A percentile compares a stretch with the other conserved stretches of the same genome.
Conservation (phyloP, 2,113 vertebrate species). For the Takifugu bimaculatus region DNA sequence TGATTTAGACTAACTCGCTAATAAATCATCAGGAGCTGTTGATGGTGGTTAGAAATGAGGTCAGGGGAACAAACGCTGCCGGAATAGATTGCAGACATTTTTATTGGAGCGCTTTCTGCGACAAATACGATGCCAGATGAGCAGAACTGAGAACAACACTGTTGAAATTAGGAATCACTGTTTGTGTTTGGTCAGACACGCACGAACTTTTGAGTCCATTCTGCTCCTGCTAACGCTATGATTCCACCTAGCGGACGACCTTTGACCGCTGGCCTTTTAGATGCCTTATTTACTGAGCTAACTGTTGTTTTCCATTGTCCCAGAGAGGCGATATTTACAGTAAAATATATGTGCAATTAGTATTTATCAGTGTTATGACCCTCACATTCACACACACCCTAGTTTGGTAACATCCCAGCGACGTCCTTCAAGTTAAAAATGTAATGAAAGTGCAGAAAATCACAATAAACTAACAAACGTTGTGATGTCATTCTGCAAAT, state of each 20-base stretch:
- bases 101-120: too few species aligned
- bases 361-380: conserved; percentile 67
- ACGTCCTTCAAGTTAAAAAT: conserved; percentile 26
- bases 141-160: too few species aligned
- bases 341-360: conserved; percentile 68
- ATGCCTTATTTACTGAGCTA: conserved; percentile 77
- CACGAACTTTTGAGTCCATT: conserved; percentile 38
- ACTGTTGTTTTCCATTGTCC: conserved; percentile 60
- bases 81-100: too few species aligned
- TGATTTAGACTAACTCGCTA: not conserved
- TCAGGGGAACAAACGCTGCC: too few species aligned
- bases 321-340: conserved; percentile 61
- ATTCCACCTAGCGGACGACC: conserved; percentile 58
- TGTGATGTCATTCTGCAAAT: too few species aligned
- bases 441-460: not conserved
- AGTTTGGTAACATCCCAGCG: conserved; percentile 36
- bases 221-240: conserved; percentile 66
- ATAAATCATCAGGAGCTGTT: not conserved
- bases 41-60: not conserved
- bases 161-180: too few species aligned
- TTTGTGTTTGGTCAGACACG: too few species aligned
- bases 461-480: too few species aligned
- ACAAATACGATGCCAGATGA: too few species aligned
- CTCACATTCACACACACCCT: conserved; percentile 53
- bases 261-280: conserved; percentile 73